A percentile compares a stretch with the other conserved stretches of the same genome.
These are phyloP conservation scores for Acanthornis magna DNA, from an alignment of 2,797 vertebrate genomes.

Conservation along the genomic window DNA sequence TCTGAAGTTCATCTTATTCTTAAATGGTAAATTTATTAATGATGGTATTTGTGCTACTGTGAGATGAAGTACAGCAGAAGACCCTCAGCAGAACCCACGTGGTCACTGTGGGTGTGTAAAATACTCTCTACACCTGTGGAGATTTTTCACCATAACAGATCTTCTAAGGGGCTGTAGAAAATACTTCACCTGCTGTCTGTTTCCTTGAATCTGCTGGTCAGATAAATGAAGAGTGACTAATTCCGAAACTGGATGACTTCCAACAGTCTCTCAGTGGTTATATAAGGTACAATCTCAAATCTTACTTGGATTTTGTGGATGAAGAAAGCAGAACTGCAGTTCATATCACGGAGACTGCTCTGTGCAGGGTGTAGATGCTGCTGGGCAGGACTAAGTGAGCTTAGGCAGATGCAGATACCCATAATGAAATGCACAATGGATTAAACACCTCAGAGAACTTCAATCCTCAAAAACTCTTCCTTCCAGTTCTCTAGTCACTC, in stretches of 20 bases:
- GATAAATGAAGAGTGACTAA: not conserved
- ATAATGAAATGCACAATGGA: not conserved
- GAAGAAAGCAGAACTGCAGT: not conserved
- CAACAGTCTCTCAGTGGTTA: not conserved
- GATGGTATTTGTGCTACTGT: not conserved
- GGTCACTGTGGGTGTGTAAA: not conserved
- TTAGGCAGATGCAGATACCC: not conserved
- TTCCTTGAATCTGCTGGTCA: not conserved
- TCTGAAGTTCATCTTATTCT: not conserved
- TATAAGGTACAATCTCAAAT: not conserved
- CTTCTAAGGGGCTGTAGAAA: not conserved
- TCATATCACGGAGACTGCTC: fast-evolving
- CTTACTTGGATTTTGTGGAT: not conserved
- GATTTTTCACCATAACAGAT: not conserved
- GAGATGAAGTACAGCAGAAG: not conserved
- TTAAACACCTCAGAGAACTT: not conserved
- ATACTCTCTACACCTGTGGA: not conserved
- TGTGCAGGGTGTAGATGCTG: not conserved
- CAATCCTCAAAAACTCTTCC: not conserved
- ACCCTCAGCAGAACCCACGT: not conserved
- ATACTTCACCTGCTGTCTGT: not conserved
- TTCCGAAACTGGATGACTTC: not conserved
- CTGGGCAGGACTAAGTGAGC: not conserved
- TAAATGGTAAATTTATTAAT: not conserved
- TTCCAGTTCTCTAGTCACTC: not conserved